Percentiles rank a stretch among this genome's conserved stretches.
These are phyloP conservation scores for Ruditapes philippinarum DNA, from an alignment of 1,140 invertebrate genomes.

Conservation along the genomic window DNA sequence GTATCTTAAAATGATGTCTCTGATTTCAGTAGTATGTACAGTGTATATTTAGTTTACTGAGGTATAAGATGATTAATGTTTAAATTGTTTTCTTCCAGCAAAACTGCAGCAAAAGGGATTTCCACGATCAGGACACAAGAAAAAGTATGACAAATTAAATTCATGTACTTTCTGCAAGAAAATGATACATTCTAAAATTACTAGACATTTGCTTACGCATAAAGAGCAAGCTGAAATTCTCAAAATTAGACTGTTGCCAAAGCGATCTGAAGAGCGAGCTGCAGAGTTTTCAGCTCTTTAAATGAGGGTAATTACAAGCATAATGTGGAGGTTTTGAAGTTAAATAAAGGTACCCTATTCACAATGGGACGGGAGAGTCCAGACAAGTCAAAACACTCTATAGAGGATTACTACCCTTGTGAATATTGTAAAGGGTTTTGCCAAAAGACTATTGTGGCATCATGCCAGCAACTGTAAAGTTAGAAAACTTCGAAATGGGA, in stretches of 20 bases:
- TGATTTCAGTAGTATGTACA: slow-evolving; percentile 7
- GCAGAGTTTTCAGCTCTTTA: slow-evolving; percentile 43
- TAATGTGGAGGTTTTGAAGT: slow-evolving; percentile 64
- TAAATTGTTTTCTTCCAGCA: slow-evolving; percentile 6
- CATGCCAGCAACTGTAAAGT: slow-evolving; percentile 45
- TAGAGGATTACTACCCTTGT: slow-evolving; percentile 54
- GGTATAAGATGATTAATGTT: slow-evolving; percentile 8
- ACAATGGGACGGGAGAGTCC: slow-evolving; percentile 44
- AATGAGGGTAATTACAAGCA: slow-evolving; percentile 55
- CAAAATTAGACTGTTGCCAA: slow-evolving; percentile 48
- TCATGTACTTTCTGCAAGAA: slow-evolving; percentile 65
- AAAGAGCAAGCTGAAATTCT: slow-evolving; percentile 49
- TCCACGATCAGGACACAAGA: slow-evolving; percentile 59
- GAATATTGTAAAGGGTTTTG: slow-evolving; percentile 55
- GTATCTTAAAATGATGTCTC: slow-evolving; percentile 7
- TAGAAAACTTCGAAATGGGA: background rate
- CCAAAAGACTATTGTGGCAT: slow-evolving; percentile 36
- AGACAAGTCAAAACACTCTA: background rate
- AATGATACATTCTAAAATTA: slow-evolving; percentile 60
- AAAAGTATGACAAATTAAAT: slow-evolving; percentile 67
- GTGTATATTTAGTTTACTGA: slow-evolving; percentile 2
- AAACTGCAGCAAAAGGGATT: slow-evolving; percentile 50
- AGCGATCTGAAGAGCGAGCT: slow-evolving; percentile 56
- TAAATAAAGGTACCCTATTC: slow-evolving; percentile 49
- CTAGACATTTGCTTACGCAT: too few species aligned